These are phyloP conservation scores for Sciaenops ocellatus DNA, from an alignment of 2,797 vertebrate species.

Conservation along the genomic window DNA sequence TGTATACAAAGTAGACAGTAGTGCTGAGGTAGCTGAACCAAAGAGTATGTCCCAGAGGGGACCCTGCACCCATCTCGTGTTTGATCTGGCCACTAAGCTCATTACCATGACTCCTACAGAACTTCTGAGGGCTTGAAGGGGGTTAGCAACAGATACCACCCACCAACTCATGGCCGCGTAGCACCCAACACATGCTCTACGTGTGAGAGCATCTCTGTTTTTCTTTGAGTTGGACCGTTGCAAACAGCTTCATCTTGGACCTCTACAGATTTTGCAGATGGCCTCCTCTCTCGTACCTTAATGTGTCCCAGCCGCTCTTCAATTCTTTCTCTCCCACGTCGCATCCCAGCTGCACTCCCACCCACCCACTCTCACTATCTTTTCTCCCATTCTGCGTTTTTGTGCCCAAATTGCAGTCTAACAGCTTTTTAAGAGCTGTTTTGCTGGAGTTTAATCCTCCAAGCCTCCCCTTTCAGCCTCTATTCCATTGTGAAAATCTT, in stretches of 20 bases:
- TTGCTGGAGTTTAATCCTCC: slow-evolving; percentile 87
- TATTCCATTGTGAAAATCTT: slow-evolving; percentile 86
- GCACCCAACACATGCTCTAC: slow-evolving; percentile 52
- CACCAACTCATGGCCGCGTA: slow-evolving; percentile 52
- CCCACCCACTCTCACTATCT: slow-evolving; percentile 67
- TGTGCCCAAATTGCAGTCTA: slow-evolving; percentile 86
- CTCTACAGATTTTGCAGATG: slow-evolving; percentile 65
- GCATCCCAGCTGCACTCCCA: slow-evolving; percentile 71
- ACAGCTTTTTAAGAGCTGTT: slow-evolving; percentile 90
- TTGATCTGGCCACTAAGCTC: slow-evolving; percentile 79
- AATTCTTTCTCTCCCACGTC: slow-evolving; percentile 59
- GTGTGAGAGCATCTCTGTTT: slow-evolving; percentile 58
- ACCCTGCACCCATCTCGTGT: slow-evolving; percentile 74
- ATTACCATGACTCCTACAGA: slow-evolving; percentile 75
- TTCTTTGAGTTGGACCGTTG: slow-evolving; percentile 39
- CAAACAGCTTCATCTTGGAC: slow-evolving; percentile 39
- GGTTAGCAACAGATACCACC: slow-evolving; percentile 66
- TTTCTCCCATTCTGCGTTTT: slow-evolving; percentile 73
- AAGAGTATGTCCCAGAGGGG: slow-evolving; percentile 67
- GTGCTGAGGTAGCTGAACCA: slow-evolving; percentile 72
- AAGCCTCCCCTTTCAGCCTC: slow-evolving; percentile 82
- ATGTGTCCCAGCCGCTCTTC: slow-evolving; percentile 37
- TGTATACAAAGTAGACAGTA: slow-evolving; percentile 62
- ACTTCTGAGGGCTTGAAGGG: slow-evolving; percentile 63
- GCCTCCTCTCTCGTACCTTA: slow-evolving; percentile 43